Conservation (phyloP, 2,113 vertebrate species). For the Strix uralensis region DNA sequence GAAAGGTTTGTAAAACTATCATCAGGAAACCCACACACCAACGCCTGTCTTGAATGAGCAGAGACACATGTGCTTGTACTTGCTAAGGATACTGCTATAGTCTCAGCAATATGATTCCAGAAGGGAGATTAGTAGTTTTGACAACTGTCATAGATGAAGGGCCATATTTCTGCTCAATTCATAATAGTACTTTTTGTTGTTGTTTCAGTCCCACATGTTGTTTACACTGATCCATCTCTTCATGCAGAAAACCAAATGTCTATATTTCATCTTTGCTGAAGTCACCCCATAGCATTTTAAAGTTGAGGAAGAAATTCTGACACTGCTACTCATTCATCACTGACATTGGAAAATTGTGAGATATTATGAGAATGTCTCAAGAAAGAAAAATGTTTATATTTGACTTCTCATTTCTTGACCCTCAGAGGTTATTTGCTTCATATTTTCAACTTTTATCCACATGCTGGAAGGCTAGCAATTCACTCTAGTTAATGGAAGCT, state of each 20-base stretch:
- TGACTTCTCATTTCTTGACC: neutral
- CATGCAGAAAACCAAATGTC: neutral
- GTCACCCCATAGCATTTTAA: neutral
- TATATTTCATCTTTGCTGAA: constrained; percentile 2
- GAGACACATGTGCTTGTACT: neutral
- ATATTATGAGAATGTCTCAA: neutral
- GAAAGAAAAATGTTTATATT: constrained; percentile 54
- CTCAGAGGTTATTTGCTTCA: constrained; percentile 26
- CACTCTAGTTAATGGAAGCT: neutral
- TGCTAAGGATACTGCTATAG: neutral
- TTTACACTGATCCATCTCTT: neutral
- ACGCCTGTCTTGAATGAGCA: neutral
- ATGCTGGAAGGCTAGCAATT: neutral
- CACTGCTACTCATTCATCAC: neutral
- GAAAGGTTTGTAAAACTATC: neutral
- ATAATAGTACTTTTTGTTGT: neutral
- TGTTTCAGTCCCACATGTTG: neutral
- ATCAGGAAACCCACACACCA: neutral
- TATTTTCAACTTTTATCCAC: constrained; percentile 16
- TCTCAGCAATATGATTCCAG: neutral
- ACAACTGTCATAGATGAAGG: neutral
- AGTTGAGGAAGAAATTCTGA: neutral
- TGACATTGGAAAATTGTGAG: constrained; percentile 7
- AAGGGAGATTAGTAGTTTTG: neutral
- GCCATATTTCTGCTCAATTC: neutral